These are phyloP conservation scores for Antitype chi DNA, from an alignment of 2,888 invertebrate genomes.

Conservation along the genomic window DNA sequence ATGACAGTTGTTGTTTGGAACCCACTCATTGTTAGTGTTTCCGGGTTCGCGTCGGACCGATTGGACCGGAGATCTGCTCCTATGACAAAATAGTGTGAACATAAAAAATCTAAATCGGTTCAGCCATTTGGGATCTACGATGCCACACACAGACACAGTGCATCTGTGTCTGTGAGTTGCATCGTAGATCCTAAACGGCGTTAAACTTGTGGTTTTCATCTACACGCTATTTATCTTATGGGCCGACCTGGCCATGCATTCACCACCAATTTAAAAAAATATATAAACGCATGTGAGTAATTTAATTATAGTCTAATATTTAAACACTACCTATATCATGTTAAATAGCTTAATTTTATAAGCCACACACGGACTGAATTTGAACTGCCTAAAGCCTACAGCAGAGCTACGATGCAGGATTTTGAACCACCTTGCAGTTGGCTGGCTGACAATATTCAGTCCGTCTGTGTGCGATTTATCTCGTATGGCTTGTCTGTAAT, in stretches of 20 bases:
- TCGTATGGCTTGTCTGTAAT: background rate
- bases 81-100: background rate
- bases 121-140: no score
- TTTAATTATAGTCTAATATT: background rate
- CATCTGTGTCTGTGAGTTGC: no score
- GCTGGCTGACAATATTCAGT: background rate
- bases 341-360: background rate
- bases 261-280: background rate
- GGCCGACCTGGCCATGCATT: constrained; percentile 3
- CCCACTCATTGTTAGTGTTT: constrained; percentile 29
- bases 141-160: no score
- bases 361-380: background rate
- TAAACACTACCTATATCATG: background rate
- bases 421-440: background rate
- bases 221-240: no score
- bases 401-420: no score
- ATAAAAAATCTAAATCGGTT: no score
- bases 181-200: no score
- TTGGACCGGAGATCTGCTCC: constrained; percentile 10
- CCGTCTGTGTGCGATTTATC: background rate
- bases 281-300: background rate
- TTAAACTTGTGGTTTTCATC: no score
- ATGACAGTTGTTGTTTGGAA: constrained; percentile 18
- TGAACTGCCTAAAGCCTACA: background rate
- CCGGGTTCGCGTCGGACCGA: constrained; percentile 6